Conservation (phyloP, 2,113 vertebrate species). For the Tetraodon nigroviridis region DNA sequence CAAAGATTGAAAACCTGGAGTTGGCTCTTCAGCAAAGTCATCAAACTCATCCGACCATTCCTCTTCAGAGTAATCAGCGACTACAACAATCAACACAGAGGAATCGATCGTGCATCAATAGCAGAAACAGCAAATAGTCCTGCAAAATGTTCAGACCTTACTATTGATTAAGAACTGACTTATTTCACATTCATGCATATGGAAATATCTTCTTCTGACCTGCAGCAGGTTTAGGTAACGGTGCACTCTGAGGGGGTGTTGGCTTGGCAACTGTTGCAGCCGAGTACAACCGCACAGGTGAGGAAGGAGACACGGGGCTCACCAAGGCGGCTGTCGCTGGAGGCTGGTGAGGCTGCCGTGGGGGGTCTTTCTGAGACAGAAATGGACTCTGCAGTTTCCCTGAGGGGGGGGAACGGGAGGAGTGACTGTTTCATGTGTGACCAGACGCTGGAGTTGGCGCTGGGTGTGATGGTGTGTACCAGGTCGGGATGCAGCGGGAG, state of each 20-base stretch:
- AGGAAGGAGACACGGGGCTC: conserved; percentile 8
- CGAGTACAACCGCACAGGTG: conserved; percentile 1
- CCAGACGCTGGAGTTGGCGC: background rate
- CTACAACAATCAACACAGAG: conserved; percentile 6
- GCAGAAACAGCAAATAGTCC: background rate
- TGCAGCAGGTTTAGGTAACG: conserved; percentile 22
- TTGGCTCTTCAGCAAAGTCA: conserved; percentile 24
- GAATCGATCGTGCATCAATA: background rate
- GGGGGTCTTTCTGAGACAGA: conserved; percentile 70
- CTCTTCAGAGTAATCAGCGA: conserved; percentile 8
- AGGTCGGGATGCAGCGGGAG: conserved; percentile 53
- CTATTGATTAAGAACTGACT: background rate
- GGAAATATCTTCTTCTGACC: conserved; percentile 10
- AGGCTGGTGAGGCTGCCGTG: background rate
- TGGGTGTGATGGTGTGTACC: conserved; percentile 62
- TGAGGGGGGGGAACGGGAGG: conserved; percentile 33
- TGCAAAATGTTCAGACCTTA: background rate
- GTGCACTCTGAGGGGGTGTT: background rate
- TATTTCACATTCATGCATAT: background rate
- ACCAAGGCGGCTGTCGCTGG: background rate
- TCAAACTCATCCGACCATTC: conserved; percentile 70
- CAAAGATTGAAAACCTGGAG: conserved; percentile 16
- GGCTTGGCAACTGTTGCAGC: background rate
- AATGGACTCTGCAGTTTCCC: conserved; percentile 83
- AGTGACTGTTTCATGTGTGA: background rate